These are phyloP conservation scores for Drosophila rufa DNA, from an alignment of 1,140 invertebrate species.

Conservation along the genomic window DNA sequence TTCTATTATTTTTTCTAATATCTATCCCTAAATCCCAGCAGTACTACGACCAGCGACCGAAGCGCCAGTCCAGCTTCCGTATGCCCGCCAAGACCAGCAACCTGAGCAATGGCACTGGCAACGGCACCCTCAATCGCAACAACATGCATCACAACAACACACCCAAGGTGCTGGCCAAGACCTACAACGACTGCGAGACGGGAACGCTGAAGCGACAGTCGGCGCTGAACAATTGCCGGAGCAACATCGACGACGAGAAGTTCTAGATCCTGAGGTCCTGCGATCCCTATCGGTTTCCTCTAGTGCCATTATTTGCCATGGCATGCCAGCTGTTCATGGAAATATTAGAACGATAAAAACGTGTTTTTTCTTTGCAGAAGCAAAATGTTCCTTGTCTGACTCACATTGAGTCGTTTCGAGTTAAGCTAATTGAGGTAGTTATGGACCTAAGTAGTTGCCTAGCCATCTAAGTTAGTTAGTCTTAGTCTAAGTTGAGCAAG, in stretches of 20 bases:
- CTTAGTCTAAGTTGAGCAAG: conserved; percentile 14
- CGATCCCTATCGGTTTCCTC: conserved; percentile 8
- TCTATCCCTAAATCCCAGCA: conserved; percentile 9
- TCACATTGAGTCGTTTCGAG: conserved; percentile 72
- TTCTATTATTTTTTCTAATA: background rate
- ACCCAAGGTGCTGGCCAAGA: conserved; percentile 88
- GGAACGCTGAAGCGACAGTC: conserved; percentile 92
- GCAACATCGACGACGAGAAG: conserved; percentile 83
- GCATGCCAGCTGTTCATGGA: conserved; percentile 33
- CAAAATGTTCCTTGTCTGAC: conserved; percentile 76
- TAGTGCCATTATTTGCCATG: conserved; percentile 70
- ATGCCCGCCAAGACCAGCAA: conserved; percentile 86
- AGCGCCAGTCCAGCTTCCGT: conserved; percentile 87
- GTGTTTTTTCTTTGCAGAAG: conserved; percentile 60
- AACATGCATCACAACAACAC: conserved; percentile 88
- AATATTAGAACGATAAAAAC: conserved; percentile 50
- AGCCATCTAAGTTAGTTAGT: conserved; percentile 14
- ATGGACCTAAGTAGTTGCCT: conserved; percentile 38
- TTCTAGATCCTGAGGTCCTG: conserved; percentile 54
- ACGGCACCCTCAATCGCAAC: conserved; percentile 87
- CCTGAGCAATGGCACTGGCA: conserved; percentile 86
- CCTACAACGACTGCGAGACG: conserved; percentile 90
- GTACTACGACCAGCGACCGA: conserved; percentile 85
- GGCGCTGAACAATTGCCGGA: conserved; percentile 86
- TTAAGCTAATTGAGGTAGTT: conserved; percentile 54